These are phyloP conservation scores for Trissolcus basalis DNA, from an alignment of 1,140 invertebrate species.

Conservation along the genomic window DNA sequence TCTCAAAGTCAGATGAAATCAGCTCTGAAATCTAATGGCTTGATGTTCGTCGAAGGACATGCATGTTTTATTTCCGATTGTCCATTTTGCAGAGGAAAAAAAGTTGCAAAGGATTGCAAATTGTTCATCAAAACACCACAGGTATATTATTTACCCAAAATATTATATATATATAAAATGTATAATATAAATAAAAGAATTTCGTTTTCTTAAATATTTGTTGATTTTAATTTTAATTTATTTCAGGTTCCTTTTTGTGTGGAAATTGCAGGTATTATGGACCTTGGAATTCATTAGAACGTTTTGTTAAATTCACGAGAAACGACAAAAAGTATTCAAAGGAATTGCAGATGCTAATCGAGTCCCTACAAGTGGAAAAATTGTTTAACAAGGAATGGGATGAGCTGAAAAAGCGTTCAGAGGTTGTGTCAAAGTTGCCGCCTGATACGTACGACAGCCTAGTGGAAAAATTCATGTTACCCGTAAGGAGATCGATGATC, in stretches of 20 bases:
- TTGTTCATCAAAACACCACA: slow-evolving; percentile 53
- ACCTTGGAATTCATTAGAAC: slow-evolving; percentile 38
- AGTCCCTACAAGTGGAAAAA: slow-evolving; percentile 33
- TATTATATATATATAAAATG: neutral
- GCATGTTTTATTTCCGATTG: slow-evolving; percentile 40
- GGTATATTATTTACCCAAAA: slow-evolving; percentile 12
- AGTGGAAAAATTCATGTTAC: slow-evolving; percentile 29
- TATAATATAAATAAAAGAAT: slow-evolving; percentile 4
- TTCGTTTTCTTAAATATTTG: neutral
- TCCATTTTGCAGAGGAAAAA: slow-evolving; percentile 46
- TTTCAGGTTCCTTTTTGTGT: slow-evolving; percentile 42
- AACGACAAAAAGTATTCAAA: slow-evolving; percentile 22
- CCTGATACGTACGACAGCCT: slow-evolving; percentile 17
- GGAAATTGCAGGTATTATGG: slow-evolving; percentile 29
- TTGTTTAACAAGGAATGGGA: slow-evolving; percentile 36
- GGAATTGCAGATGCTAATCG: slow-evolving; percentile 20
- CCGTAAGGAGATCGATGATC: slow-evolving; percentile 20
- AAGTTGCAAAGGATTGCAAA: slow-evolving; percentile 27
- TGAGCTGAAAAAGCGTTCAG: slow-evolving; percentile 29
- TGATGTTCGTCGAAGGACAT: slow-evolving; percentile 41
- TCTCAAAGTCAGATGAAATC: slow-evolving; percentile 36
- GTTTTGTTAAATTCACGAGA: slow-evolving; percentile 26
- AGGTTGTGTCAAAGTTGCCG: slow-evolving; percentile 19
- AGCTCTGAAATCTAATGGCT: slow-evolving; percentile 28
- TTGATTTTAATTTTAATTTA: slow-evolving; percentile 7